Conservation (phyloP, 37 sponge, comb jelly and placozoan genomes). For the Chondrilla cf. caribensis region DNA sequence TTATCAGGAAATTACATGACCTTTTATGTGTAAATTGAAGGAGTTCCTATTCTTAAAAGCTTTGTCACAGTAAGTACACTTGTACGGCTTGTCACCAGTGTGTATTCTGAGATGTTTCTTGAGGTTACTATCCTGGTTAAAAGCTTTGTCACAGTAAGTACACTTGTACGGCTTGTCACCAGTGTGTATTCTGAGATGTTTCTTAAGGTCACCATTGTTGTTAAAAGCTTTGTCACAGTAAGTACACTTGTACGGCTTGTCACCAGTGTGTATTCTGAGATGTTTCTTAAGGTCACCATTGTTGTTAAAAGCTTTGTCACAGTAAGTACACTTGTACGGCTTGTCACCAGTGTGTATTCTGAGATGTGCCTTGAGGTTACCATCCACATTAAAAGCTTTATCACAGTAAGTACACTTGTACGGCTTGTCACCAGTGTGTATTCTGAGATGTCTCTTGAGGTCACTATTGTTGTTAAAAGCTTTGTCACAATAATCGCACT, state of each 20-base stretch:
- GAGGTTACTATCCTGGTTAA: slow-evolving; percentile 33
- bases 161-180: slow-evolving; percentile 61
- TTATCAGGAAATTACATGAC: too few relatives aligned
- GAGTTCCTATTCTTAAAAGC: slow-evolving; percentile 28
- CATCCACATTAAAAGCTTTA: neutral
- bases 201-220: slow-evolving; percentile 43
- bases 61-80: slow-evolving; percentile 63
- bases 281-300: slow-evolving; percentile 62
- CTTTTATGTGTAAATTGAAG: slow-evolving; percentile 59
- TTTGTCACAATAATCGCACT: slow-evolving; percentile 55
- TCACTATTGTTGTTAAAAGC: slow-evolving; percentile 12
- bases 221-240: slow-evolving; percentile 64
- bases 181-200: slow-evolving; percentile 59
- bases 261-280: slow-evolving; percentile 77
- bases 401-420: slow-evolving; percentile 50
- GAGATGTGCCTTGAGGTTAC: slow-evolving; percentile 47
- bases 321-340: slow-evolving; percentile 59
- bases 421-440: slow-evolving; percentile 80
- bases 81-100: slow-evolving; percentile 53
- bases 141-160: slow-evolving; percentile 41
- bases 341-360: slow-evolving; percentile 78
- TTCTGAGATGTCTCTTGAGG: slow-evolving; percentile 79
- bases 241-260: slow-evolving; percentile 74
- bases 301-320: slow-evolving; percentile 38
- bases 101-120: slow-evolving; percentile 78